Evolutionary conservation across 2,113 vertebrate species (phyloP).

Genomic region (Odontophorus gujanensis): DNA sequence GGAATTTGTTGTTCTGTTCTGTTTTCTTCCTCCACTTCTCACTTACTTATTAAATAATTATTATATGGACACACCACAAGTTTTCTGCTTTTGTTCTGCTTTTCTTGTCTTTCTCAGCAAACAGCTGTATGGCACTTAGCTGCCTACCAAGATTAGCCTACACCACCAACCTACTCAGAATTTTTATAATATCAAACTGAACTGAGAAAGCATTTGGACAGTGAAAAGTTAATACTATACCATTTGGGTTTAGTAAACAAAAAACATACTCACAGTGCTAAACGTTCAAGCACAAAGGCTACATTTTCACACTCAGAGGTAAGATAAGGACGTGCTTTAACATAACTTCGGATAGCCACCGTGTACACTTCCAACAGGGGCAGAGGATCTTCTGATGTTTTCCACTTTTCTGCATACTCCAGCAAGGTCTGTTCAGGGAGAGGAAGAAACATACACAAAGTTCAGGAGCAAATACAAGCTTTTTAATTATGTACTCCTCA

Average conservation of each 20-base stretch:
- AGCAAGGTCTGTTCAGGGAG: constrained; percentile 85
- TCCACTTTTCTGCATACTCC: constrained; percentile 92
- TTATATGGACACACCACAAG: neutral
- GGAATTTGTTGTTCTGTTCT: neutral
- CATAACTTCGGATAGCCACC: constrained; percentile 89
- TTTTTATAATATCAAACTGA: neutral
- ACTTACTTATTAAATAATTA: neutral
- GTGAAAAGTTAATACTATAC: neutral
- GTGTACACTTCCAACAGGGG: constrained; percentile 91
- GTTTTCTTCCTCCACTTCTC: neutral
- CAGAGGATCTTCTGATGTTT: constrained; percentile 89
- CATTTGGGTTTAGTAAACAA: neutral
- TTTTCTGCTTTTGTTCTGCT: neutral
- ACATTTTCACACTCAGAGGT: constrained; percentile 92
- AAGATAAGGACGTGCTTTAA: constrained; percentile 87
- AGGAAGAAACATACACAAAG: neutral
- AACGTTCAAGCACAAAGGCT: constrained; percentile 89
- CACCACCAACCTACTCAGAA: neutral
- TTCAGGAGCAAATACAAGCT: neutral
- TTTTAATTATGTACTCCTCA: neutral
- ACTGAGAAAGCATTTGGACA: neutral
- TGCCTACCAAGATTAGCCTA: neutral
- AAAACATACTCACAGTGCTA: constrained; percentile 90
- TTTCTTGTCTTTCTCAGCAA: neutral
- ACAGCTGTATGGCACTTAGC: neutral